phyloP scores from a whole-genome alignment of 2,797 vertebrate genomes.

The Furcifer pardalis region DNA sequence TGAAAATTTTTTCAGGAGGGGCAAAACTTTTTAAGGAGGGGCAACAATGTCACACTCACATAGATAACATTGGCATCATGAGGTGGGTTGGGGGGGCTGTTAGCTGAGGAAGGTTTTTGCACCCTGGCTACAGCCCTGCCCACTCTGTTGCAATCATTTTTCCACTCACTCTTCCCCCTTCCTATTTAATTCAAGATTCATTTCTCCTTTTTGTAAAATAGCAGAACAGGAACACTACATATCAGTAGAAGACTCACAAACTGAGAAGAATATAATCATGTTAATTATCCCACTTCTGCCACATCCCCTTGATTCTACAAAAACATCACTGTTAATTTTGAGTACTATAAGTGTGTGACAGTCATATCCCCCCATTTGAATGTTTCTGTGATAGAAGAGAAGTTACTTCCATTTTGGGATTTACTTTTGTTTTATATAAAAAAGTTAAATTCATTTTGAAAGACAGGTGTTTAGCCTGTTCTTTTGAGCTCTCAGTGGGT shows the following conservation, averaged over 20 bases:
- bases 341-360: slow-evolving; percentile 38
- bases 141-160: slow-evolving; percentile 34
- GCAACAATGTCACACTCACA: too few relatives aligned
- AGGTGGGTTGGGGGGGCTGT: too few relatives aligned
- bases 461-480: too few relatives aligned
- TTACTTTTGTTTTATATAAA: too few relatives aligned
- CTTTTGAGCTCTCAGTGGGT: too few relatives aligned
- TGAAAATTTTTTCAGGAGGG: too few relatives aligned
- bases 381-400: background rate
- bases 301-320: slow-evolving; percentile 25
- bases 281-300: background rate
- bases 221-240: slow-evolving; percentile 48
- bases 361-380: background rate
- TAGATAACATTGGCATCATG: too few relatives aligned
- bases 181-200: slow-evolving; percentile 56
- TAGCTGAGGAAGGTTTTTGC: too few relatives aligned
- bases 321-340: slow-evolving; percentile 33
- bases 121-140: too few relatives aligned
- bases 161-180: slow-evolving; percentile 55
- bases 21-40: too few relatives aligned
- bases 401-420: background rate
- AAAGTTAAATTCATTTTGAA: too few relatives aligned
- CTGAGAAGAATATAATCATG: slow-evolving; percentile 45
- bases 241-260: slow-evolving; percentile 60
- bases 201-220: slow-evolving; percentile 55